These are phyloP conservation scores for Sarcophaga caerulescens DNA, from an alignment of 2,888 invertebrate species.

Conservation along the genomic window DNA sequence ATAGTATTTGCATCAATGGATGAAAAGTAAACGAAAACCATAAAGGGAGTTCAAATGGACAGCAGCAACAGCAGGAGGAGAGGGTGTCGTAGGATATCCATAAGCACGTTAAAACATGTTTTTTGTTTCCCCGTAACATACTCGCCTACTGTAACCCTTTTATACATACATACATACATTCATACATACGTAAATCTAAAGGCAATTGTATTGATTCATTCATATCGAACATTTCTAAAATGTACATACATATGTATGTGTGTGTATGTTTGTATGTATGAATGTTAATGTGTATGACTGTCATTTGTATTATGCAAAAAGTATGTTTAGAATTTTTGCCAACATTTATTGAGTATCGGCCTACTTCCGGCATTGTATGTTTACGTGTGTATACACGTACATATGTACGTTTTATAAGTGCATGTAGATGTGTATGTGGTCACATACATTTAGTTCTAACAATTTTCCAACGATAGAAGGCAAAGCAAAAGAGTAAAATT, in stretches of 20 bases:
- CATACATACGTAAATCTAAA: neutral
- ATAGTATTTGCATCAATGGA: neutral
- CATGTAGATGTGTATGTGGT: neutral
- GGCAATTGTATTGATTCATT: neutral
- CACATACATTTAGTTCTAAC: constrained; percentile 47
- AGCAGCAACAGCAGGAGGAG: no score
- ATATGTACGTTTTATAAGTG: neutral
- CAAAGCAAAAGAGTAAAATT: constrained; percentile 21
- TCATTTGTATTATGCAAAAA: constrained; percentile 30
- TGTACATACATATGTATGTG: neutral
- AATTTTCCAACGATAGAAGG: constrained; percentile 19
- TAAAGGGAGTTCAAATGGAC: neutral
- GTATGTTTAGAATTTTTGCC: constrained; percentile 46
- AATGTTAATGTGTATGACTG: constrained; percentile 8
- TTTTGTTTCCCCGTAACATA: constrained; percentile 35
- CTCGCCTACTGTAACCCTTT: constrained; percentile 26
- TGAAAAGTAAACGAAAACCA: neutral
- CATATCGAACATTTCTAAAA: neutral
- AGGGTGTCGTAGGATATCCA: neutral
- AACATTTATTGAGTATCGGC: constrained; percentile 59
- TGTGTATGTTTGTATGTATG: neutral
- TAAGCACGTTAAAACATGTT: constrained; percentile 41
- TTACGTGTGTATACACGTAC: constrained; percentile 14
- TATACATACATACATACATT: constrained; percentile 8
- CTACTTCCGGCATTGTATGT: constrained; percentile 58